Evolutionary conservation across 2,888 invertebrate genomes (phyloP), one percentile per base, ranked within the genome.

Genomic region (Drosophila setosimentum): DNA sequence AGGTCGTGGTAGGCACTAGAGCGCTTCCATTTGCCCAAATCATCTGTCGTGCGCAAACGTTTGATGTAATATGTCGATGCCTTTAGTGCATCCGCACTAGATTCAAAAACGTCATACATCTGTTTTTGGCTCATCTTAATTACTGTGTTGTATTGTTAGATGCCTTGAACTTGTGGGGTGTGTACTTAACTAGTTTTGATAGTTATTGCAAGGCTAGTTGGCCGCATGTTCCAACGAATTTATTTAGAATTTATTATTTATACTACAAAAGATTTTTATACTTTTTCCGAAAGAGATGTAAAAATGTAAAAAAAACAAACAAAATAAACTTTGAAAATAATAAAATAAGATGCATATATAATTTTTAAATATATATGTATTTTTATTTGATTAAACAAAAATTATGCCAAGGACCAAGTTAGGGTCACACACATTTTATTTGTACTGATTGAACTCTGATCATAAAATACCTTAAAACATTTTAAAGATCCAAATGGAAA

Each of bases 1-100:
- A 97, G 96, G 93, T 96, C 96, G 93, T 95, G 95, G 92, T 97
- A 97, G 5, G 97, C 97, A 91, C 96, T 96, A 0, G 97, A 97
- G 95, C 89, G 68, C 0, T 70, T 76, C 83, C 83, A 84, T 6
- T 51, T 55, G 7, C 45, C 40, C 7, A 83, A n/a, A 57, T 86
- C 83, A 29, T 42, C 48, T 0, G 57, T 16, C 0, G 18, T 6
- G 1, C 54, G 68, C 8, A 84, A 29, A 0, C 30, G 63, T 11
- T 73, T 75, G 21, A 59, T 37, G 2, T 55, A 75, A 1, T 72
- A 72, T 0, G 11, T 0, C 0, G 69, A 27, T 0, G 74, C 65
- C 10, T 32, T 62, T 0, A 81, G 37, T 0, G 64, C 64, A 32
- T 68, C 58, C 2, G 3, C 54, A 1, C 51, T 68, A 4, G 79